Percentiles rank a stretch among this genome's conserved stretches.
These are phyloP conservation scores for Amblyornis subalaris DNA, from an alignment of 2,113 vertebrate species.

Conservation along the genomic window DNA sequence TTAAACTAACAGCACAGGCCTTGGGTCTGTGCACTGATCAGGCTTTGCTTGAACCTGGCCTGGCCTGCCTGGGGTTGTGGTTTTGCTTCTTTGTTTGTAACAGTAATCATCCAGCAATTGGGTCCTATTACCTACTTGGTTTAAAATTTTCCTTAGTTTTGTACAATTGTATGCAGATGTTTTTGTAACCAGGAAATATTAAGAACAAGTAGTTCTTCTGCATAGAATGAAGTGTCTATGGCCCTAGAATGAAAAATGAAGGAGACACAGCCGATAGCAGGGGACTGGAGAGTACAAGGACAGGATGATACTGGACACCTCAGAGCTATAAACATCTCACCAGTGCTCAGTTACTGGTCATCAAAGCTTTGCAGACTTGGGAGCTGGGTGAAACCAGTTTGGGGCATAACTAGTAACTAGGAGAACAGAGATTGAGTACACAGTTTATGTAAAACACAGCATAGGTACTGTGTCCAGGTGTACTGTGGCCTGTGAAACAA, in stretches of 20 bases:
- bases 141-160: neutral
- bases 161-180: neutral
- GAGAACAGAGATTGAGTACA: neutral
- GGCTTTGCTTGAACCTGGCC: neutral
- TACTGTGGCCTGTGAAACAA: neutral
- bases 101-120: neutral
- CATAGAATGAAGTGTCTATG: neutral
- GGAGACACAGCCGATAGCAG: neutral
- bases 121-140: neutral
- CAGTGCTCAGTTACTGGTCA: neutral
- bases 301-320: neutral
- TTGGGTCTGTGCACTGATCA: fast-evolving
- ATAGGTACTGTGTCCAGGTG: neutral
- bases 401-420: neutral
- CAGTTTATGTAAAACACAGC: neutral
- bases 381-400: neutral
- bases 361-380: neutral
- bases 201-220: neutral
- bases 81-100: neutral
- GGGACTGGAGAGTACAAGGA: neutral
- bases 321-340: neutral
- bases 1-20: neutral
- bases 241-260: neutral
- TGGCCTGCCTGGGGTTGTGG: neutral
- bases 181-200: neutral